Evolutionary conservation across 2,888 invertebrate genomes (phyloP), one percentile per base, ranked within the genome.

Genomic region (Serrognathus titanus): DNA sequence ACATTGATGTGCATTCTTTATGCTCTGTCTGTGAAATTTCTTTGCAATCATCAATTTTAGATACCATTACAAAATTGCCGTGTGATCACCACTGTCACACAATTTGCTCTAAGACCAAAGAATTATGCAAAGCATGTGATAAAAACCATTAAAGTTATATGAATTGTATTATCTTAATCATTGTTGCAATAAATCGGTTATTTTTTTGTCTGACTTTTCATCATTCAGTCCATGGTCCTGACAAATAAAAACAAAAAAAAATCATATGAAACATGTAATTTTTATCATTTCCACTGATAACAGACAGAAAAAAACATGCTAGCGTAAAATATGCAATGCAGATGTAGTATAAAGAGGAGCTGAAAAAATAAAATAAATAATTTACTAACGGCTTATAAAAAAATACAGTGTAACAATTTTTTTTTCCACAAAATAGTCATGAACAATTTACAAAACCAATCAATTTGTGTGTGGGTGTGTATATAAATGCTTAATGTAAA

Each of bases 61-160:
- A 64, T 12, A 63, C 67, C 53, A 53, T 57, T 46, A 62, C 66
- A 59, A 67, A 64, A 58, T 64, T 72, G 59, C 57, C 62, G 41
- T 74, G 73, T 64, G 71, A 71, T 16, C 74, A 75, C 64, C 57
- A 55, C 16, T 76, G 67, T 61, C 76, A 77, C 60, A 67, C 61
- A 53, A 63, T 75, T 53, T 77, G 76, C 69, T 67, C 48, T 35
- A 37, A 48, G 24, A 51, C 46, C 43, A 47, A 47, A 46, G 60
- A 64, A 57, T 40, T 63, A 51, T 74, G 75, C 62, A 66, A 60
- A 51, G 55, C 64, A 51, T 74, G 73, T 66, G 20, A 43, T 43
- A 11, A 16, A 10, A 43, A 43, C 8, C 43, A 9, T 13, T 43
- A 20, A 43, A 16, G 7, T 43, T 11, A 43, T 43, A 7, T 43